Evolutionary conservation across 2,797 vertebrate genomes (phyloP).

Genomic region (Simalia tracyae): DNA sequence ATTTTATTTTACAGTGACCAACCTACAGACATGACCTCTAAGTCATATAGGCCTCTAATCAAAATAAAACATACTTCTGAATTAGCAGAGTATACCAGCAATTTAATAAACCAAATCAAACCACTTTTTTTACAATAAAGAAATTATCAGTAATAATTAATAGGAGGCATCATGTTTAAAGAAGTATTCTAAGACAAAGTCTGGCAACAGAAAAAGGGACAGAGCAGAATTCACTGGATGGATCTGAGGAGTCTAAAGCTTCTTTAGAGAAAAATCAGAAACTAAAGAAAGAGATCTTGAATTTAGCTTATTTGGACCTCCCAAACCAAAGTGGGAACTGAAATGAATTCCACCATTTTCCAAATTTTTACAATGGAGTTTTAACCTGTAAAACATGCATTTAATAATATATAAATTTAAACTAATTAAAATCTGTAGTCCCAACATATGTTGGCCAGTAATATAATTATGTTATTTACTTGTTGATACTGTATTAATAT

Average conservation of each 20-base stretch:
- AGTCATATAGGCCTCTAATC: neutral
- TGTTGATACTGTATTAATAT: neutral
- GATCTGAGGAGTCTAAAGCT: too few species aligned
- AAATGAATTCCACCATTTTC: too few species aligned
- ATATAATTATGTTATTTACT: neutral
- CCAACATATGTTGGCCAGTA: neutral
- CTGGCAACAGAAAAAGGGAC: neutral
- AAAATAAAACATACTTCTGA: neutral
- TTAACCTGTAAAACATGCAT: too few species aligned
- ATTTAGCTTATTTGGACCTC: too few species aligned
- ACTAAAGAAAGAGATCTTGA: too few species aligned
- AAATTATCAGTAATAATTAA: neutral
- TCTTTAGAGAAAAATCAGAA: too few species aligned
- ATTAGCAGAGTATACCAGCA: neutral
- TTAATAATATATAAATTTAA: too few species aligned
- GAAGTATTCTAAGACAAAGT: neutral
- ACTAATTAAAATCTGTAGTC: neutral
- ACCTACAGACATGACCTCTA: neutral
- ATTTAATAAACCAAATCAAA: neutral
- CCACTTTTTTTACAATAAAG: neutral
- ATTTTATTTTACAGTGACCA: neutral
- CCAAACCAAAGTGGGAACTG: too few species aligned
- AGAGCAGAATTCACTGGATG: neutral
- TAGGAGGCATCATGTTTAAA: neutral
- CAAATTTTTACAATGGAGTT: too few species aligned